Evolutionary conservation across 2,888 invertebrate species (phyloP), one percentile per base, ranked within the genome.

Genomic region (Meliscaeva auricollis): DNA sequence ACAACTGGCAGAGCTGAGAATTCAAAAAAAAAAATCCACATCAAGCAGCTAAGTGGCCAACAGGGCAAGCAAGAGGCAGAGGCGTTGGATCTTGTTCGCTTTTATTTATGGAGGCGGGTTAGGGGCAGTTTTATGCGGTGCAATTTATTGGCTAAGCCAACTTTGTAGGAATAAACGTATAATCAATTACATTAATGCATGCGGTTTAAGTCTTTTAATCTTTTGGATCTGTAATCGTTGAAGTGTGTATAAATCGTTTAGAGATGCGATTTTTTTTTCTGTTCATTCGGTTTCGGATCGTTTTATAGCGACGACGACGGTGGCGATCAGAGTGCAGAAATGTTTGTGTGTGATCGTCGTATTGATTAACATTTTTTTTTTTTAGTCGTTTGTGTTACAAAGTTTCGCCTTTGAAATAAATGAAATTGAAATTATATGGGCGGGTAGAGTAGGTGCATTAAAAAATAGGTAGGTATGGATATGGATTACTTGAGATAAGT

Each of bases 101-200:
- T 69, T 54, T 69, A 44, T 54, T 52, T 52, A 69, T 54, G 70
- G 60, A 75, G 83, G 74, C 44, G 64, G 68, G 41, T 75, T 74
- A 58, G 50, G 74, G 79, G 84, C 84, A 70, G 84, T 76, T 81
- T 72, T 62, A 58, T 81, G 80, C 81, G 72, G 81, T 81, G 64
- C 64, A 48, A 64, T 76, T 60, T 70, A 72, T 76, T 75, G 66
- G 70, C 84, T 44, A 84, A 68, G 41, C 68, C 60, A 80, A 54
- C 76, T 81, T 68, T 81, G 81, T 85, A 64, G 56, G 62, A 76
- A 75, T 44, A 46, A 46, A 44, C 30, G 81, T 74, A 70, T 79
- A 84, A 81, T 85, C 73, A 77, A 76, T 85, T 72, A 76, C 76
- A 77, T 73, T 81, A 85, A 85, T 81, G 58, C 68, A 72, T 50